A percentile compares a stretch with the other conserved stretches of the same genome.
Evolutionary conservation across 2,113 vertebrate genomes (phyloP).

Genomic region (Caranx melampygus): DNA sequence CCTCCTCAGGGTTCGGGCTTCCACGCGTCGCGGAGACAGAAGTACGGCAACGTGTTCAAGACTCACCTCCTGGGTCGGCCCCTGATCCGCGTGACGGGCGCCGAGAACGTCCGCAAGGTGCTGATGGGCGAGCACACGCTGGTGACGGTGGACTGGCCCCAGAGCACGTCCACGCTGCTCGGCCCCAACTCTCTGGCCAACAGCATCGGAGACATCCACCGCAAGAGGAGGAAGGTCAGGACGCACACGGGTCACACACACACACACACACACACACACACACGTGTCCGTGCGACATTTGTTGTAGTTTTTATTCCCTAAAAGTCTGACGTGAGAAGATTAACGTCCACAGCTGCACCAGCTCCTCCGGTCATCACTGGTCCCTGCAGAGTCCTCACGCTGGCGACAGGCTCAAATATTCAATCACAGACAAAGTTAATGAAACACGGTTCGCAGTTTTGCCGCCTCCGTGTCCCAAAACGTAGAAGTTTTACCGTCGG

Average conservation of each 20-base stretch:
- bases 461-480: too few species aligned
- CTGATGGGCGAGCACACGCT: conserved; percentile 97
- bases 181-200: conserved; percentile 96
- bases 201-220: conserved; percentile 97
- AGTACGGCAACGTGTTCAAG: conserved; percentile 97
- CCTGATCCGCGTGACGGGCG: conserved; percentile 94
- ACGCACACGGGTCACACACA: not conserved
- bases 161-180: conserved; percentile 93
- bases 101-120: conserved; percentile 95
- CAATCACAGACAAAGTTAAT: too few species aligned
- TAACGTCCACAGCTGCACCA: too few species aligned
- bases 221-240: conserved; percentile 93
- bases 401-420: too few species aligned
- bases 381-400: too few species aligned
- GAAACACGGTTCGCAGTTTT: too few species aligned
- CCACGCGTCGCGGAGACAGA: conserved; percentile 87
- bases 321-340: too few species aligned
- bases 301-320: too few species aligned
- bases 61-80: conserved; percentile 95
- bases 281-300: conserved; percentile 6
- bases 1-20: conserved; percentile 85
- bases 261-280: conserved; percentile 10
- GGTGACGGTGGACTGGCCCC: conserved; percentile 96
- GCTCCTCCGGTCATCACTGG: too few species aligned
- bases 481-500: too few species aligned